A percentile compares a stretch with the other conserved stretches of the same genome.
phyloP scores from a whole-genome alignment of 2,888 invertebrate genomes.

The Lordiphosa fenestrarum region DNA sequence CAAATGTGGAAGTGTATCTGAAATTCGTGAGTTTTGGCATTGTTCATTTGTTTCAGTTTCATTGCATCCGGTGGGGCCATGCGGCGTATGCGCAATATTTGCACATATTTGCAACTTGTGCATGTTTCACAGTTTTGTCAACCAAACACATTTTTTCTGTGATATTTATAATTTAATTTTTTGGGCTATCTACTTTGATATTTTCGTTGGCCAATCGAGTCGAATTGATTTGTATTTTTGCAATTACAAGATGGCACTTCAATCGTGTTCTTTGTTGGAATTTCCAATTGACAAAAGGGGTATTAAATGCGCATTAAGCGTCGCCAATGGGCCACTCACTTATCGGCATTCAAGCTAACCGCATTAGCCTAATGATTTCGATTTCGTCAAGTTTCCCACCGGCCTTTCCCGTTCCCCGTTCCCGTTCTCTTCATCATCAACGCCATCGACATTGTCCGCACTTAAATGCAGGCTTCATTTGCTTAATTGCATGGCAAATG shows the following conservation, averaged over 20 bases:
- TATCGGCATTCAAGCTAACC: constrained; percentile 51
- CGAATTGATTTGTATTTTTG: constrained; percentile 48
- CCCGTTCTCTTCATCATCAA: too few relatives aligned
- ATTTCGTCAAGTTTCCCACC: constrained; percentile 53
- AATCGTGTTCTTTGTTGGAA: constrained; percentile 52
- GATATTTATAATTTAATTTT: constrained; percentile 55
- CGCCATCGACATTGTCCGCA: constrained; percentile 60
- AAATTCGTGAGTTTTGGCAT: too few relatives aligned
- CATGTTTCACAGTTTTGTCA: constrained; percentile 15
- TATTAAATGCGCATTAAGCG: constrained; percentile 60
- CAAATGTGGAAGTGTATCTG: neutral
- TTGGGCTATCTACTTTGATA: constrained; percentile 33
- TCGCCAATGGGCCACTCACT: constrained; percentile 47
- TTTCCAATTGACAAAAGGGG: constrained; percentile 30
- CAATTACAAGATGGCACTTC: constrained; percentile 52
- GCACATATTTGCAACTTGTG: constrained; percentile 14
- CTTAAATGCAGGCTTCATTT: constrained; percentile 71
- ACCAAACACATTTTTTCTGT: constrained; percentile 18
- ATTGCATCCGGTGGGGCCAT: too few relatives aligned
- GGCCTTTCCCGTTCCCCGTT: constrained; percentile 17
- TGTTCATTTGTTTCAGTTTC: too few relatives aligned
- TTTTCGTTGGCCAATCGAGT: constrained; percentile 15
- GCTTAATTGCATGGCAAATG: constrained; percentile 69
- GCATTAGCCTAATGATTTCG: constrained; percentile 68
- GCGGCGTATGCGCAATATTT: constrained; percentile 28